These are phyloP conservation scores for Copidosoma aretas DNA, from an alignment of 2,888 invertebrate genomes.

Conservation along the genomic window DNA sequence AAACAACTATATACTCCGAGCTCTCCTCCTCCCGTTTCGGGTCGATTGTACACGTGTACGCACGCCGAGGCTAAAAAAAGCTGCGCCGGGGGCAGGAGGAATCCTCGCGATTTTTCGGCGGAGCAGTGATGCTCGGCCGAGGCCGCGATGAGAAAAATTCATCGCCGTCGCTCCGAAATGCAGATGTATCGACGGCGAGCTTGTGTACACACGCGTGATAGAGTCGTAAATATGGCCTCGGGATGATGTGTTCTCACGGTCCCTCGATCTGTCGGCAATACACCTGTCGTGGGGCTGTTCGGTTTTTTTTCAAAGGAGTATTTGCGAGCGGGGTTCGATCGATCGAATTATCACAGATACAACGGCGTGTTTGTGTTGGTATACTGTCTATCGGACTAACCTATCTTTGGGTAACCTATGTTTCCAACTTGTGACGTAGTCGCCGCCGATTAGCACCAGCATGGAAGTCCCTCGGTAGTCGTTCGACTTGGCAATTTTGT, in stretches of 20 bases:
- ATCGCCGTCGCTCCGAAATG: conserved; percentile 12
- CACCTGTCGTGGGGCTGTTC: too few relatives aligned
- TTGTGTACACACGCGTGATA: not conserved
- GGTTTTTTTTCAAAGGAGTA: too few relatives aligned
- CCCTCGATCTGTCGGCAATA: too few relatives aligned
- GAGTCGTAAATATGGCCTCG: conserved; percentile 19
- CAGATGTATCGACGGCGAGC: conserved; percentile 13
- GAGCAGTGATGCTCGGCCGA: conserved; percentile 17
- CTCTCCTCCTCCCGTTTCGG: conserved; percentile 14
- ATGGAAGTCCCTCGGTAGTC: not conserved
- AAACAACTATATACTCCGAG: conserved; percentile 5
- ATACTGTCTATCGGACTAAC: conserved; percentile 24
- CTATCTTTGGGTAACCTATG: conserved; percentile 38
- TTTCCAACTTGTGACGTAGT: conserved; percentile 25
- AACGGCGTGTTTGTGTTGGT: too few relatives aligned
- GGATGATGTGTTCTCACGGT: conserved; percentile 15
- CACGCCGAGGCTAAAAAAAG: conserved; percentile 4
- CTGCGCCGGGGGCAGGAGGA: conserved; percentile 19
- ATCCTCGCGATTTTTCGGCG: conserved; percentile 37
- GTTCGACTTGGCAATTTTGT: conserved; percentile 14
- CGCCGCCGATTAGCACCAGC: conserved; percentile 20
- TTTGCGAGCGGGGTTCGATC: too few relatives aligned
- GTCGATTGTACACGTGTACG: conserved; percentile 48
- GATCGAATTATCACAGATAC: too few relatives aligned
- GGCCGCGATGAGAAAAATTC: conserved; percentile 26